Evolutionary conservation across 1,140 invertebrate species (phyloP), one percentile per base, ranked within the genome.

Genomic region (Pteromalus puparum): DNA sequence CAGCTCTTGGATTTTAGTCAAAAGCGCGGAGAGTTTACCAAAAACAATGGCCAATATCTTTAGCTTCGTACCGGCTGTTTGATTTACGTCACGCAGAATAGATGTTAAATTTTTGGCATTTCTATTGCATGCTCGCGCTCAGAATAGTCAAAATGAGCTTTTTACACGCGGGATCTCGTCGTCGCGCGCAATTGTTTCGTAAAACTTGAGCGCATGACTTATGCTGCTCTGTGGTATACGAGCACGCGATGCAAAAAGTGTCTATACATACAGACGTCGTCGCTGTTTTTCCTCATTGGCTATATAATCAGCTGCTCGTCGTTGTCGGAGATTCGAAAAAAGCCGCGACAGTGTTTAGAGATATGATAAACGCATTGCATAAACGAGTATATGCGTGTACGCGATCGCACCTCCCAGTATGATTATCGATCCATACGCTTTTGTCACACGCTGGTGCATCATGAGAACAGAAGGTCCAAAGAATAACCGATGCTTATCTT

Each of bases 11-110:
- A 79, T 26, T 79, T 42, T 5, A 53, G 18, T 79, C 77, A 79
- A 79, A 78, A 68, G 12, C 21, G 18, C 0, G 4, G 38, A 7
- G 70, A 73, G 30, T 73, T 73, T 38, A 73, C 12, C 0, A 30
- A 30, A 48, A 77, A 61, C 75, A 77, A 77, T 77, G 75, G 48
- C 13, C 46, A 61, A 61, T 61, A 77, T 61, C 53, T 77, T 65
- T 2, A 70, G 53, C 53, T n/a, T 0, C 18, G 7, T 6, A n/a
- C 48, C 13, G 18, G 53, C 53, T 61, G 18, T 61, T 61, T 61
- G 53, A 61, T 61, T 61, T 61, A 61, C 53, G 53, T 61, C 53
- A 34, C 30, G 30, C 30, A 42, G 38, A n/a, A 21, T 6, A n/a
- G 53, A 61, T 21, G 53, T 61, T 61, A 7, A 61, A 21, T 61